Base-by-base conservation (phyloP, 1,140 invertebrate species). In the Lethrus apterus region DNA sequence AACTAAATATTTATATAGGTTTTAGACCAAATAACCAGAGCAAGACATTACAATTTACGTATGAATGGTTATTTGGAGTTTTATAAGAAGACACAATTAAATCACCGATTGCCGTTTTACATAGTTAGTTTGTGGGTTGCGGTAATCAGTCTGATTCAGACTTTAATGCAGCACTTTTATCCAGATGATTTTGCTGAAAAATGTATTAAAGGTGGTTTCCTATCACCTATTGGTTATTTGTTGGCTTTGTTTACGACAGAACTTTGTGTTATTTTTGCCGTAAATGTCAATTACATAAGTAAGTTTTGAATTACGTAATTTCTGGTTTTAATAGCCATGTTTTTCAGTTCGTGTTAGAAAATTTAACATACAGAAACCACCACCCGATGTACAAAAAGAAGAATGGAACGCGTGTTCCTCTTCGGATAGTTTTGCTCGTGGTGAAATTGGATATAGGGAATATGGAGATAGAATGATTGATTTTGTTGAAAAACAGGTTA, bases 61-160 rank as follows among this genome's bases (percentile, higher is more conserved):
- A 65, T 80, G 46, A 71, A 70, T 54, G 80, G 79, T 17, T 83
- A 81, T 53, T 67, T 81, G 43, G 79, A 82, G 20, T 83, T 82
- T 57, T 78, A 81, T 62, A 74, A 78, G 41, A 72, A 74, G 4
- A 80, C 75, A 3, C 71, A 74, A 55, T 67, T 72, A 32, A 73
- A 76, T 32, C 71, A 77, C 47, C 69, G 74, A 44, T 65, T 75
- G 26, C 79, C 80, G 2, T 61, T 80, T n/a, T 77, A 79, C 46
- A 64, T 81, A 30, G 71, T 75, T 0, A 80, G 78, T 2, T 58
- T 81, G 15, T 81, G 79, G 78, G 80, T 75, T 53, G 71, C 71
- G 1, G 64, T 69, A 40, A 71, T 77, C 40, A 61, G 80, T 40
- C 60, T 79, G 18, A 58, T 81, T 1, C 75, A 78, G 51, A 72